Conservation (phyloP, 1,140 invertebrate genomes). For the Drosophila orosa region DNA sequence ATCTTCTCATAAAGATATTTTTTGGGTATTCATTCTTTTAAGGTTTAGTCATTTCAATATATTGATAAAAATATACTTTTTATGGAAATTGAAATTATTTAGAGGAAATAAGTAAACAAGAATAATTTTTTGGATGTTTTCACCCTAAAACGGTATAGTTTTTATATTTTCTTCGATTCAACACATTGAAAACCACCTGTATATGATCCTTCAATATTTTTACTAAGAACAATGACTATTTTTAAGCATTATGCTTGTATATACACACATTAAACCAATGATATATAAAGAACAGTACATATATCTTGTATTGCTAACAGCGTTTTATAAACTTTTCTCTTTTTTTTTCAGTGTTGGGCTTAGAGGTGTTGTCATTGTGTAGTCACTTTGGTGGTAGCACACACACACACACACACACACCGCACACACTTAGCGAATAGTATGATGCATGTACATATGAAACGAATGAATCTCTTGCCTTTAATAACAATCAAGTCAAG, state of each 20-base stretch:
- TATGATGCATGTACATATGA: slow-evolving; percentile 17
- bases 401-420: slow-evolving; percentile 5
- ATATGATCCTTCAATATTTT: background rate
- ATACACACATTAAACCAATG: too few relatives aligned
- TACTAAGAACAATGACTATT: background rate
- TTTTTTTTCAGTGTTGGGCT: background rate
- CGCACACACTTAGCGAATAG: background rate
- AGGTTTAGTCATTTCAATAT: background rate
- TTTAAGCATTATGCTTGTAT: too few relatives aligned
- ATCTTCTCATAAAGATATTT: background rate
- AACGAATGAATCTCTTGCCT: slow-evolving; percentile 37
- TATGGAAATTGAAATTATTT: background rate
- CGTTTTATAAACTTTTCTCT: background rate
- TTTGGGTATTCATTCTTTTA: background rate
- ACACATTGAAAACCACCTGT: background rate
- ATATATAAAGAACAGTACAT: too few relatives aligned
- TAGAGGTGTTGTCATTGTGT: slow-evolving; percentile 12
- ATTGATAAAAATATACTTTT: background rate
- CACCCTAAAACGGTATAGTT: too few relatives aligned
- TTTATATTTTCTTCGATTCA: background rate
- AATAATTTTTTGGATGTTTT: background rate
- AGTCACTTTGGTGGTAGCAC: slow-evolving; percentile 7
- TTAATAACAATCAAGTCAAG: slow-evolving; percentile 78
- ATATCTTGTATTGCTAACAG: too few relatives aligned
- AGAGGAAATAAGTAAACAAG: background rate